Evolutionary conservation across 1,140 invertebrate genomes (phyloP).

Genomic region (Gryllus bimaculatus): DNA sequence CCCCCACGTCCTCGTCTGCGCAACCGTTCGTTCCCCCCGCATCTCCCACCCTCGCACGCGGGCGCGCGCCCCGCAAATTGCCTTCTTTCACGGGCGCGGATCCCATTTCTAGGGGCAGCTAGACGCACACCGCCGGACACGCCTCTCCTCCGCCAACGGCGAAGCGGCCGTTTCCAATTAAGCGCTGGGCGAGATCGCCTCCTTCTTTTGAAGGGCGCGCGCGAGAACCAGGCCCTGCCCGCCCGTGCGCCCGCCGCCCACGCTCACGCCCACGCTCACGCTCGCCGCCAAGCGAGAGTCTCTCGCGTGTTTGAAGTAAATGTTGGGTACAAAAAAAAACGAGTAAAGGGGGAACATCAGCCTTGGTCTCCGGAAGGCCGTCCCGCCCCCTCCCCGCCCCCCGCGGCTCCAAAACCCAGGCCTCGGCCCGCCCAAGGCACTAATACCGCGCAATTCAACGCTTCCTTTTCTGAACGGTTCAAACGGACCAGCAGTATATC

Average conservation of each 20-base stretch:
- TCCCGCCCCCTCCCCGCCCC: too few relatives aligned
- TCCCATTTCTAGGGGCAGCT: neutral
- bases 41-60: too few relatives aligned
- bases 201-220: neutral
- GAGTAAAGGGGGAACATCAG: neutral
- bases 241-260: neutral
- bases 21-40: too few relatives aligned
- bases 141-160: neutral
- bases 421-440: neutral
- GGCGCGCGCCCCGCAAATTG: neutral
- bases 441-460: neutral
- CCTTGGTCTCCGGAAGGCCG: neutral
- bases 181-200: neutral
- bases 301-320: slow-evolving; percentile 4
- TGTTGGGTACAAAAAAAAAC: neutral
- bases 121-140: neutral
- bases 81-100: neutral
- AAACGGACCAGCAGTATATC: neutral
- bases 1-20: too few relatives aligned
- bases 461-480: slow-evolving; percentile 3
- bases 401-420: too few relatives aligned
- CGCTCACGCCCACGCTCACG: neutral
- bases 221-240: neutral
- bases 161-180: neutral
- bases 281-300: neutral